Conservation (phyloP, 2,113 vertebrate species). For the Podilymbus podiceps region DNA sequence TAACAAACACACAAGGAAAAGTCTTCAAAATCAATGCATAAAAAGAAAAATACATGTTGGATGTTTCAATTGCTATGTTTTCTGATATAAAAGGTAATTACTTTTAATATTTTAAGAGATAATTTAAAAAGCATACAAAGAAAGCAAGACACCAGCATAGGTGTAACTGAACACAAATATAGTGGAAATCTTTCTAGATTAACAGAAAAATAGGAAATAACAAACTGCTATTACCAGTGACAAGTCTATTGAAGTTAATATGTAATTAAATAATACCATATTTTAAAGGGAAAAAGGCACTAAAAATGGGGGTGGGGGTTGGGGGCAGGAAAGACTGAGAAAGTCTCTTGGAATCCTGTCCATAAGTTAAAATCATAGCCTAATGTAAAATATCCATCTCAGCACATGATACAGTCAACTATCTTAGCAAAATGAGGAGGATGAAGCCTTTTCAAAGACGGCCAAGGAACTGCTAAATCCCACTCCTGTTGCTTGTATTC, state of each 20-base stretch:
- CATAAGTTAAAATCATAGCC: neutral
- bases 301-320: neutral
- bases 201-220: neutral
- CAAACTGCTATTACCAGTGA: neutral
- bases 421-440: neutral
- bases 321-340: neutral
- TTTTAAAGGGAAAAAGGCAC: neutral
- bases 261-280: neutral
- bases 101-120: neutral
- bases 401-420: neutral
- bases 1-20: neutral
- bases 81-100: neutral
- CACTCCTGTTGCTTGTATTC: neutral
- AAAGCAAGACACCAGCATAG: neutral
- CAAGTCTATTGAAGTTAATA: neutral
- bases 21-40: neutral
- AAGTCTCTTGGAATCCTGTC: neutral
- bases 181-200: neutral
- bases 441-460: neutral
- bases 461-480: neutral
- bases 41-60: neutral
- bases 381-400: neutral
- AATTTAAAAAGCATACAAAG: neutral
- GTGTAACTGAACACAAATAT: neutral
- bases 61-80: neutral